Evolutionary conservation across 2,113 vertebrate genomes (phyloP).

Genomic region (Brienomyrus brachyistius): DNA sequence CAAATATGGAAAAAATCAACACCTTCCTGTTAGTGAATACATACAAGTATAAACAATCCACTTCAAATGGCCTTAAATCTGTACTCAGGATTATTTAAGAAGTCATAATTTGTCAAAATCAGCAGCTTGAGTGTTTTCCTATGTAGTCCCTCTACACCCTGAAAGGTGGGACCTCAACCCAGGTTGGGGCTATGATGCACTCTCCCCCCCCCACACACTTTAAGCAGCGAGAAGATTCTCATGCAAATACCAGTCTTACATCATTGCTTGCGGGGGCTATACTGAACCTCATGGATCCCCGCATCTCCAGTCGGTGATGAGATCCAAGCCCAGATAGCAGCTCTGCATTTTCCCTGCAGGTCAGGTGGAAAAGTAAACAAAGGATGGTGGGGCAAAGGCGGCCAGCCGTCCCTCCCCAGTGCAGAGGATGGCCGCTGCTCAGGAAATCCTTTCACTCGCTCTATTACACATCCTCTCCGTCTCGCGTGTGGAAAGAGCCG

Average conservation of each 20-base stretch:
- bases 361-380: slow-evolving; percentile 57
- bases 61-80: not conserved
- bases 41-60: not conserved
- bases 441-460: not conserved
- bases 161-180: not conserved
- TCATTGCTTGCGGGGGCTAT: slow-evolving; percentile 34
- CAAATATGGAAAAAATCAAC: not conserved
- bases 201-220: slow-evolving; percentile 24
- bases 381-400: slow-evolving; percentile 40
- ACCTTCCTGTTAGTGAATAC: not conserved
- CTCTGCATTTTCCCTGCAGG: slow-evolving; percentile 44
- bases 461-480: not conserved
- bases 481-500: not conserved
- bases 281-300: slow-evolving; percentile 18
- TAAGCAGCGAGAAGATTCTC: slow-evolving; percentile 43
- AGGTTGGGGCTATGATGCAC: not conserved
- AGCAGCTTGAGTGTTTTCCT: not conserved
- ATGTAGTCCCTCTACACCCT: not conserved
- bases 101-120: not conserved
- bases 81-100: not conserved
- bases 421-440: slow-evolving; percentile 10
- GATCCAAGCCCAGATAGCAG: slow-evolving; percentile 55
- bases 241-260: slow-evolving; percentile 56
- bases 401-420: slow-evolving; percentile 29
- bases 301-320: slow-evolving; percentile 45